A percentile compares a stretch with the other conserved stretches of the same genome.
phyloP scores from a whole-genome alignment of 1,140 invertebrate species.

The Aphidius gifuensis region DNA sequence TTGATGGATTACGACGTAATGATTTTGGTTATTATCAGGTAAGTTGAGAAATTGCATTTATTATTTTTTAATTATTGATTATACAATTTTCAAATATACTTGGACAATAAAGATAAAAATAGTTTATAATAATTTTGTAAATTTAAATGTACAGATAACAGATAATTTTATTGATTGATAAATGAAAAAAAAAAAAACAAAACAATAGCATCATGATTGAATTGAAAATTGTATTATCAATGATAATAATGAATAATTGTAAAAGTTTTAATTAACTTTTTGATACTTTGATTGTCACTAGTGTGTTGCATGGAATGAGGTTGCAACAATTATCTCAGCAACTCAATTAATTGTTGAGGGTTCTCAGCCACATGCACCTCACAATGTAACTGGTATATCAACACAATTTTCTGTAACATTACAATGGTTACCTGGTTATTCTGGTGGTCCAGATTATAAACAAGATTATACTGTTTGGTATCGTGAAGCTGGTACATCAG shows the following conservation, averaged over 20 bases:
- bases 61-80: no score
- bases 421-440: constrained; percentile 91
- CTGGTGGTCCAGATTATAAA: constrained; percentile 89
- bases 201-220: no score
- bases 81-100: no score
- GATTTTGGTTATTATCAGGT: constrained; percentile 87
- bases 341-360: constrained; percentile 92
- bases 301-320: constrained; percentile 91
- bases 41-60: no score
- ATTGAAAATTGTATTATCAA: no score
- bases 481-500: constrained; percentile 73
- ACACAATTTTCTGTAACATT: constrained; percentile 87
- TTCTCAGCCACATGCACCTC: constrained; percentile 93
- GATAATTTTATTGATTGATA: no score
- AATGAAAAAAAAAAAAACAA: no score
- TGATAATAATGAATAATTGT: no score
- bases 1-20: constrained; percentile 78
- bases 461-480: constrained; percentile 94
- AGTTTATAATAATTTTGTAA: no score
- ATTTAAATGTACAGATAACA: no score
- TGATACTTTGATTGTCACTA: constrained; percentile 87
- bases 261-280: no score
- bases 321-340: constrained; percentile 84
- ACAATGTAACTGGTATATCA: constrained; percentile 85
- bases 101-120: no score